These are phyloP conservation scores for Ephialtes manifestator DNA, from an alignment of 2,888 invertebrate species.

Conservation along the genomic window DNA sequence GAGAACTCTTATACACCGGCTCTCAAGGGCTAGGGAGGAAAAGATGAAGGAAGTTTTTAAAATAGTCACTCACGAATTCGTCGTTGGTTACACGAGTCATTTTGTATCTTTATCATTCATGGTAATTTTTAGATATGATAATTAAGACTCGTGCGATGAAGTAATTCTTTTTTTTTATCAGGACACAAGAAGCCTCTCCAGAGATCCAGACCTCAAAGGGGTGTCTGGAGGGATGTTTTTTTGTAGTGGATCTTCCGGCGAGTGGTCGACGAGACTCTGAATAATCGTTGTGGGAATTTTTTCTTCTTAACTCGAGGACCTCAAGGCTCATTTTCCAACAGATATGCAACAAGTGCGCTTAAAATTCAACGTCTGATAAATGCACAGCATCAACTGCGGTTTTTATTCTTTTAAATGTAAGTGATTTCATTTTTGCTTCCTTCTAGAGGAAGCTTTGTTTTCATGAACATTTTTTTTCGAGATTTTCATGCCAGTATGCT, in stretches of 20 bases:
- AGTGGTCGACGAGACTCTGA: slow-evolving; percentile 29
- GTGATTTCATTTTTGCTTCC: neutral
- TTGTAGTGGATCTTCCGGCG: slow-evolving; percentile 54
- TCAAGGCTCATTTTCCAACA: neutral
- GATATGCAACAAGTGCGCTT: slow-evolving; percentile 8
- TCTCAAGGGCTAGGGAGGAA: slow-evolving; percentile 9
- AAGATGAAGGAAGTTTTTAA: slow-evolving; percentile 16
- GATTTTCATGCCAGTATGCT: no score
- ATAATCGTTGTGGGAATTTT: slow-evolving; percentile 47
- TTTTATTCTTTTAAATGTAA: neutral
- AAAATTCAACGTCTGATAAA: neutral
- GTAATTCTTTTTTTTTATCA: slow-evolving; percentile 30
- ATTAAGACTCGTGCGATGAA: slow-evolving; percentile 34
- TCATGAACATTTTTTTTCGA: no score
- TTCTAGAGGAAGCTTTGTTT: no score
- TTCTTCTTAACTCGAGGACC: slow-evolving; percentile 7
- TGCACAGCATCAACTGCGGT: neutral
- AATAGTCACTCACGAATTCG: neutral
- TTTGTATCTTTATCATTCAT: slow-evolving; percentile 12
- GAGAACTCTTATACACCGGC: slow-evolving; percentile 9
- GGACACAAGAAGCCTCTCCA: slow-evolving; percentile 35
- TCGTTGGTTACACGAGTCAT: slow-evolving; percentile 17
- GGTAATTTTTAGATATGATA: slow-evolving; percentile 23
- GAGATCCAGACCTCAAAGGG: slow-evolving; percentile 38
- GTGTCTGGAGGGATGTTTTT: slow-evolving; percentile 24